Evolutionary conservation across 2,888 invertebrate species (phyloP).

Genomic region (Drosophila anomalipes): DNA sequence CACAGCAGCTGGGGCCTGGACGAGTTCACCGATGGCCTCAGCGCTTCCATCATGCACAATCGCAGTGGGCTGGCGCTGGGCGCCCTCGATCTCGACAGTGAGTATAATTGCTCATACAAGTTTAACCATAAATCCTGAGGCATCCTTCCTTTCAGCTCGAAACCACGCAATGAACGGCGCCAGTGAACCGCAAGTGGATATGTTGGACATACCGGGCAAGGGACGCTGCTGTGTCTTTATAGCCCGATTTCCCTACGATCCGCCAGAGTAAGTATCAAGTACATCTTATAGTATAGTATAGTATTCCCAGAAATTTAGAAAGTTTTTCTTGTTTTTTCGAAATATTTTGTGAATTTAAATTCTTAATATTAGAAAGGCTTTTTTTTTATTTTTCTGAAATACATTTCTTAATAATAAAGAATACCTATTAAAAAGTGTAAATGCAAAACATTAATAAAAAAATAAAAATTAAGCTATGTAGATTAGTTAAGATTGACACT

Average conservation of each 20-base stretch:
- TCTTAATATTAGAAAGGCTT: neutral
- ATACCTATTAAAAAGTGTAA: neutral
- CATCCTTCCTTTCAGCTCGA: constrained; percentile 73
- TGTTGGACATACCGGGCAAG: constrained; percentile 97
- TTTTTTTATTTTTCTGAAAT: neutral
- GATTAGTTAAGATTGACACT: too few species aligned
- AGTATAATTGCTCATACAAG: constrained; percentile 37
- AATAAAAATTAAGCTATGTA: neutral
- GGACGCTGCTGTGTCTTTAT: constrained; percentile 97
- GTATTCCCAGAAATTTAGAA: neutral
- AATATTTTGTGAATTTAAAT: neutral
- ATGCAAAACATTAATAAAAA: neutral
- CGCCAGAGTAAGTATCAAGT: constrained; percentile 87
- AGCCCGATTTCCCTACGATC: constrained; percentile 92
- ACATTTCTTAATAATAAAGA: neutral
- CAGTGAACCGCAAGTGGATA: constrained; percentile 92
- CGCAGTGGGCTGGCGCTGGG: constrained; percentile 87
- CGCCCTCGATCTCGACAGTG: constrained; percentile 85
- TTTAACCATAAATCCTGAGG: neutral
- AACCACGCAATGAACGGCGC: constrained; percentile 87
- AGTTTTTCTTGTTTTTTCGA: neutral
- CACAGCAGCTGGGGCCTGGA: constrained; percentile 88
- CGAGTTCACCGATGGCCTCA: constrained; percentile 88
- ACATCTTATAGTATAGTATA: neutral
- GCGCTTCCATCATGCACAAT: constrained; percentile 87